Base-by-base conservation (phyloP, 2,888 invertebrate genomes). In the Platycheirus rosarum region DNA sequence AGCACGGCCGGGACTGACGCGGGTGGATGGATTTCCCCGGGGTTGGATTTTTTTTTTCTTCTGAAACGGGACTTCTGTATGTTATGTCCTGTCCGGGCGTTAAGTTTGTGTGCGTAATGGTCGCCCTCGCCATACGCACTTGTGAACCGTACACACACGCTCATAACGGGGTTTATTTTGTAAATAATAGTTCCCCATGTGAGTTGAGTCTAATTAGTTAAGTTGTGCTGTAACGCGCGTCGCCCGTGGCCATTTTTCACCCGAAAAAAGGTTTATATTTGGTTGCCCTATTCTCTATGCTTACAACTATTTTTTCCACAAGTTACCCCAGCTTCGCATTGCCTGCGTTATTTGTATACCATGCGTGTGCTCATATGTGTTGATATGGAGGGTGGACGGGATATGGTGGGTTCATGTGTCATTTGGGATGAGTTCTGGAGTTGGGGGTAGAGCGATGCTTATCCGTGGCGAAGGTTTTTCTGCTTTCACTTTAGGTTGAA, bases 191-290 rank as follows among this genome's bases (percentile, higher is more conserved):
- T 82, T 82, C 71, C 82, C 82, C 77, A 82, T 77, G 82, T 68
- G 82, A 82, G 82, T 82, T 82, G 63, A 82, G 82, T 82, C 77
- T 82, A 82, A 82, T 82, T 82, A 82, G 77, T 82, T 82, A 82
- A 82, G 82, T 82, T 82, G 82, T 66, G 82, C 66, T 57, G 82
- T 82, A 82, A 77, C 82, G 77, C 82, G 82, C 77, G 82, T 82
- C 77, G 77, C 82, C 82, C 82, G 77, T 82, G 82, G 82, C 77
- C 77, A 68, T 82, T 82, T 82, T 82, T 82, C 82, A 82, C 75
- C 82, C 60, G 71, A 82, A 82, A 74, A n/a, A 77, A 55, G 62
- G 60, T 68, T 82, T 77, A 70, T 66, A 73, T 42, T 42, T 53
- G 37, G 26, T 8, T 42, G 42, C 44, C 57, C 40, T 32, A 53